Evolutionary conservation across 2,888 invertebrate genomes (phyloP), one percentile per base, ranked within the genome.

Genomic region (Gastracanthus pulcherrimus): DNA sequence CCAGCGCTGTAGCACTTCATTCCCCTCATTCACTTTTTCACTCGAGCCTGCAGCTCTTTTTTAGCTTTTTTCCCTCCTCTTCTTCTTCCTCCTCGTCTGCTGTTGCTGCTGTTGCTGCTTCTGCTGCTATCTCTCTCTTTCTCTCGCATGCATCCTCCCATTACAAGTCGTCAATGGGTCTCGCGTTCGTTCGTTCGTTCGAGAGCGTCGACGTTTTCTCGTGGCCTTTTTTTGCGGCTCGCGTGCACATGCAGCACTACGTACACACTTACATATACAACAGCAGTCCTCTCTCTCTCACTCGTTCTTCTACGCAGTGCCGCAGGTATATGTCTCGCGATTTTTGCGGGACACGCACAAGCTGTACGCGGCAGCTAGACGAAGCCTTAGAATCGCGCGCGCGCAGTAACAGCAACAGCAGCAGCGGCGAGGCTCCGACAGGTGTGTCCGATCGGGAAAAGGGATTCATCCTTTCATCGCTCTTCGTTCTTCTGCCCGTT

Each of bases 391-490:
- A 80, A 76, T 67, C 58, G 34, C n/a, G n/a, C n/a, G n/a, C 60
- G 58, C 1, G 23, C 34, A 16, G 36, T 45, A n/a, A 29, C 29
- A 45, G 19, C 16, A 31, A 36, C 36, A 55, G 41, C 36, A 26
- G 36, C 58, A 67, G 38, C 62, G 38, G 45, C 66, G 60, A 38
- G 75, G 66, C 76, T 31, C 74, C 76, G 71, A 80, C 82, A 80
- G 75, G 80, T 81, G 70, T 71, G 64, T 81, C 76, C 80, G 72
- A 71, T 76, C 71, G 71, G 62, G 69, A 79, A 80, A 80, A 51
- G 72, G 60, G 76, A 72, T 76, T 76, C 72, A 48, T 66, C 81
- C 72, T 76, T 81, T 80, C 71, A 80, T 70, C 80, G 71, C 41
- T 60, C 72, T 19, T 76, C 60, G 38, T 48, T 76, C 67, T 55